Conservation (phyloP, 2,888 invertebrate species). For the Cryptus armator region DNA sequence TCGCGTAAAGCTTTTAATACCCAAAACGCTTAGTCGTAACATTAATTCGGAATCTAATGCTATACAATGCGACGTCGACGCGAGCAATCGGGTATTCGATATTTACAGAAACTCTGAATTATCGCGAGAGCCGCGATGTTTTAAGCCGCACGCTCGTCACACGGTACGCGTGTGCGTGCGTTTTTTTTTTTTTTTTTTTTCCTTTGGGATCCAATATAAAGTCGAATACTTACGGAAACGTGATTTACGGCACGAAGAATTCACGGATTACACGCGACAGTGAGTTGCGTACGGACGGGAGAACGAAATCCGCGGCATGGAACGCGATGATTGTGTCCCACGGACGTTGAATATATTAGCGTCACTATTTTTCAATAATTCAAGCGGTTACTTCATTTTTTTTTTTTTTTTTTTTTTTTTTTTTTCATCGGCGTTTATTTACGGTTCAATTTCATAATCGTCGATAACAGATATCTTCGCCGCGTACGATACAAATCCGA, state of each 20-base stretch:
- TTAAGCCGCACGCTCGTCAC: neutral
- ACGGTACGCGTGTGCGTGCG: neutral
- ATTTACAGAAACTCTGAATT: neutral
- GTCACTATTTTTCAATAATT: slow-evolving; percentile 9
- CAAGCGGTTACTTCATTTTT: slow-evolving; percentile 3
- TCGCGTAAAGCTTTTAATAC: neutral
- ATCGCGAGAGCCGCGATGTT: neutral
- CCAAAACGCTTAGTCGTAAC: neutral
- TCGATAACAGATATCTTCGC: neutral
- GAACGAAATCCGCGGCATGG: neutral
- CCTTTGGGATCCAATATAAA: neutral
- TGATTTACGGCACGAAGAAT: slow-evolving; percentile 35
- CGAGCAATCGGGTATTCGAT: neutral
- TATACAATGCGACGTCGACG: neutral
- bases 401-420: neutral
- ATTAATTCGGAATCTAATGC: neutral
- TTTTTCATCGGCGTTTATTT: neutral
- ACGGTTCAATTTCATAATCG: neutral
- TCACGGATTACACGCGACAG: slow-evolving; percentile 33
- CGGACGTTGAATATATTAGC: slow-evolving; percentile 26
- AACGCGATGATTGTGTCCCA: slow-evolving; percentile 14
- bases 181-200: slow-evolving; percentile 14
- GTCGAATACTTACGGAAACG: neutral
- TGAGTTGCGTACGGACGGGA: neutral
- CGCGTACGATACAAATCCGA: neutral